phyloP scores from a whole-genome alignment of 2,797 vertebrate genomes.

The Poeciliopsis gracilis region DNA sequence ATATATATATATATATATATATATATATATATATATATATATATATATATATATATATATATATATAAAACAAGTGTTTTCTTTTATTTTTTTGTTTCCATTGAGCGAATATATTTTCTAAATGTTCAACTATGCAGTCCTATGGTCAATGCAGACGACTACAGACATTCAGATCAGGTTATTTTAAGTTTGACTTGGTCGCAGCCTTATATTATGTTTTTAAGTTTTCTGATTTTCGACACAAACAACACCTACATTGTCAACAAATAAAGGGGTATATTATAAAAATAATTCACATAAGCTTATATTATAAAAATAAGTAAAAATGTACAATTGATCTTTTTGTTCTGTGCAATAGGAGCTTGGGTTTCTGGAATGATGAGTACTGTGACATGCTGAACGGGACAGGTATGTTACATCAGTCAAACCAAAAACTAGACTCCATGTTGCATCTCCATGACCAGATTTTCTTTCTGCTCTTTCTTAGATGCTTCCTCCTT shows the following conservation, averaged over 20 bases:
- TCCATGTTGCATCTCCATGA: constrained; percentile 3
- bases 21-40: too few species aligned
- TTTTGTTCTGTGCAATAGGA: constrained; percentile 56
- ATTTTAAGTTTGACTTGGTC: background rate
- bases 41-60: too few species aligned
- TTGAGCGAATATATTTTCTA: too few species aligned
- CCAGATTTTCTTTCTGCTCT: background rate
- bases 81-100: too few species aligned
- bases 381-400: constrained; percentile 90
- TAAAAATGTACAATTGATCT: background rate
- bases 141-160: too few species aligned
- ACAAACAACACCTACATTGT: background rate
- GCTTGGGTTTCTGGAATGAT: constrained; percentile 82
- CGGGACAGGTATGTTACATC: constrained; percentile 85
- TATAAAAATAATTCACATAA: background rate
- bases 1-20: too few species aligned
- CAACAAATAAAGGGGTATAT: background rate
- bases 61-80: too few species aligned
- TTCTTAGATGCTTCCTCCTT: constrained; percentile 90
- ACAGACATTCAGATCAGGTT: background rate
- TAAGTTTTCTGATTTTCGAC: background rate
- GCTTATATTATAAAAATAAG: background rate
- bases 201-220: background rate
- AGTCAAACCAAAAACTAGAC: background rate
- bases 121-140: too few species aligned